phyloP scores from a whole-genome alignment of 37 sponge, comb jelly and placozoan genomes.

The Petrosia ficiformis region DNA sequence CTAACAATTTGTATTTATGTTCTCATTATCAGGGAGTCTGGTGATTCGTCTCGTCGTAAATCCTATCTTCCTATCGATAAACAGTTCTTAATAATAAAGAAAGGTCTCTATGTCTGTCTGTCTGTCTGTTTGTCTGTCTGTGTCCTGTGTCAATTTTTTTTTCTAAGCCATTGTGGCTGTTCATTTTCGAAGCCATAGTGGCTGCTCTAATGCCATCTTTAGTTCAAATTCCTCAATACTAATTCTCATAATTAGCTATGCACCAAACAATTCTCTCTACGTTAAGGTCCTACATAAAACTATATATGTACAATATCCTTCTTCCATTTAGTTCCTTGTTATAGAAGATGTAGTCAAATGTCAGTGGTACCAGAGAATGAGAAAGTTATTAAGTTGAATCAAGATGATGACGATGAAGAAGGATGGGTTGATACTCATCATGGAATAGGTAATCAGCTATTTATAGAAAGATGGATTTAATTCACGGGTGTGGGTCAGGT shows the following conservation, averaged over 20 bases:
- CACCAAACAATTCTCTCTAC: too few species aligned
- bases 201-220: too few species aligned
- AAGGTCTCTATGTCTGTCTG: constrained; percentile 46
- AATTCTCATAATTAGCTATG: too few species aligned
- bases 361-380: constrained; percentile 74
- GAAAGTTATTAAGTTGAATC: constrained; percentile 73
- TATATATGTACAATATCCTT: too few species aligned
- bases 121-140: neutral
- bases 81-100: constrained; percentile 91
- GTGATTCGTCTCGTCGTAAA: constrained; percentile 67
- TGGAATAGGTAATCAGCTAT: constrained; percentile 59
- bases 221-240: too few species aligned
- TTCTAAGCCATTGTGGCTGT: too few species aligned
- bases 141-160: too few species aligned
- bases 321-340: constrained; percentile 89
- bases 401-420: constrained; percentile 86
- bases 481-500: too few species aligned
- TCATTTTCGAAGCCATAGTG: too few species aligned
- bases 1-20: neutral
- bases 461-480: too few species aligned
- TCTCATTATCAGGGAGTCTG: constrained; percentile 35
- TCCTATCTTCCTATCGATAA: constrained; percentile 84
- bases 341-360: constrained; percentile 87
- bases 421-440: constrained; percentile 99
- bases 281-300: too few species aligned